These are phyloP conservation scores for Allophyes oxyacanthae DNA, from an alignment of 2,888 invertebrate genomes.

Conservation along the genomic window DNA sequence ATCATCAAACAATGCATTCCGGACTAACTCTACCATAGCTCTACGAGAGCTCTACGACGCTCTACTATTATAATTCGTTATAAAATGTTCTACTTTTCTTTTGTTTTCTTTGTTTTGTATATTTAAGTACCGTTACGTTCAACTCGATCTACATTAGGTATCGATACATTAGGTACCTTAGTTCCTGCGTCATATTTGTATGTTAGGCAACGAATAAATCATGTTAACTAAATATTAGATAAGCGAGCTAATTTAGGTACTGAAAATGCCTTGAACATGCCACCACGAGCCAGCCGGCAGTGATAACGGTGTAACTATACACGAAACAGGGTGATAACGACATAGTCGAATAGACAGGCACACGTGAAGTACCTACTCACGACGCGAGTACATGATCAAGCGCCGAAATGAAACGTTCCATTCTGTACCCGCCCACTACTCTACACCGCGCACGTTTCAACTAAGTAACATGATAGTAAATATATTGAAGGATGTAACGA, in stretches of 20 bases:
- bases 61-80: too few relatives aligned
- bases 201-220: conserved; percentile 4
- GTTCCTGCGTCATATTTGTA: neutral
- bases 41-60: too few relatives aligned
- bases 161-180: too few relatives aligned
- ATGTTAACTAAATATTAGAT: conserved; percentile 34
- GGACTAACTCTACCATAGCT: conserved; percentile 1
- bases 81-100: conserved; percentile 14
- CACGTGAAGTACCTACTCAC: conserved; percentile 15
- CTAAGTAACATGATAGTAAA: conserved; percentile 21
- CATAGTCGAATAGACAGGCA: conserved; percentile 30
- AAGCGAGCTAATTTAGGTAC: conserved; percentile 32
- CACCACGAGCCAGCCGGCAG: conserved; percentile 40
- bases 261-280: conserved; percentile 54
- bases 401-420: conserved; percentile 29
- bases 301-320: conserved; percentile 60
- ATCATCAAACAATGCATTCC: conserved; percentile 34
- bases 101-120: too few relatives aligned
- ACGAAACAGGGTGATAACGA: conserved; percentile 58
- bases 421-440: conserved; percentile 24
- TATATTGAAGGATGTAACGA: conserved; percentile 25
- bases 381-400: conserved; percentile 33
- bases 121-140: neutral
- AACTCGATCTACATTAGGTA: too few relatives aligned
- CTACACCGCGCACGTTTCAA: conserved; percentile 3